Conservation (phyloP, 1,140 invertebrate species). For the Nasonia vitripennis region DNA sequence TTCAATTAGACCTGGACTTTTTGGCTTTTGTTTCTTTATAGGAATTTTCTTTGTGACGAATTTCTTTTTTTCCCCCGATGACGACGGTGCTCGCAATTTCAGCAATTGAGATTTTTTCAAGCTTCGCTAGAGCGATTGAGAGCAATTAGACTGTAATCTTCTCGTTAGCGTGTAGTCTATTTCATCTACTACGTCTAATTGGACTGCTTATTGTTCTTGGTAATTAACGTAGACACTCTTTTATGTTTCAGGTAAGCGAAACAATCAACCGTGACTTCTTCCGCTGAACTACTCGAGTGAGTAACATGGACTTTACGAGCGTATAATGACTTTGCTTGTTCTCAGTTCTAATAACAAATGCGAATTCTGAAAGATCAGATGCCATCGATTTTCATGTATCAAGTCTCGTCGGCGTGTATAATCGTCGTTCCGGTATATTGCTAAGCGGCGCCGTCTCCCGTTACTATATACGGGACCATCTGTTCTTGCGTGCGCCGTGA, state of each 20-base stretch:
- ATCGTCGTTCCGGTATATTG: constrained; percentile 22
- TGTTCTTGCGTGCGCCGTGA: not conserved
- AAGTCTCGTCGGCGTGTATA: not conserved
- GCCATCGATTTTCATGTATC: not conserved
- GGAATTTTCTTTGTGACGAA: too few relatives aligned
- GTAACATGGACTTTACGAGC: not conserved
- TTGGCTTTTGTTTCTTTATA: not conserved
- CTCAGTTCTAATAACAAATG: not conserved
- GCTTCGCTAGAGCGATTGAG: not conserved
- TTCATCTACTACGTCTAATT: not conserved
- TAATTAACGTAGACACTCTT: not conserved
- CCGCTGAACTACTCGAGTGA: constrained; percentile 8
- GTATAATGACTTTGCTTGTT: not conserved
- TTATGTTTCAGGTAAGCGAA: constrained; percentile 39
- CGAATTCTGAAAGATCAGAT: not conserved
- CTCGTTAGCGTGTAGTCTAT: too few relatives aligned
- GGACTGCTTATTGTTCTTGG: not conserved
- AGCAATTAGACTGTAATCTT: not conserved
- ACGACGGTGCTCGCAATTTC: not conserved
- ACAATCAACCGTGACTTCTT: too few relatives aligned
- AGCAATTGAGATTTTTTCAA: not conserved
- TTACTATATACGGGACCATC: constrained; percentile 25
- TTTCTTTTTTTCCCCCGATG: too few relatives aligned
- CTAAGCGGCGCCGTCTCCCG: constrained; percentile 27
- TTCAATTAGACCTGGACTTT: not conserved